phyloP scores from a whole-genome alignment of 2,797 vertebrate genomes.

The Pogonophryne albipinna region DNA sequence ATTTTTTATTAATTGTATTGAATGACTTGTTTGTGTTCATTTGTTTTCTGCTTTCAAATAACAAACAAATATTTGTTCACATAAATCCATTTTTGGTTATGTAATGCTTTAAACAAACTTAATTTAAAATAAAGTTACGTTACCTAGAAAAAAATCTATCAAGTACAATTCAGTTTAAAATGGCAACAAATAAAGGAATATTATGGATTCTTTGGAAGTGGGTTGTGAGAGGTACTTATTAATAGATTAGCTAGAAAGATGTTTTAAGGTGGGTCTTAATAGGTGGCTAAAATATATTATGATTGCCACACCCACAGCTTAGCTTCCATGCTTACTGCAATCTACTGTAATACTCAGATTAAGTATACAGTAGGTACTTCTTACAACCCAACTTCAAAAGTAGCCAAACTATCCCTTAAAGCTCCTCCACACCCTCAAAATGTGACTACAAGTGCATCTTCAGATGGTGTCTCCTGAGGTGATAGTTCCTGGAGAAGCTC shows the following conservation, averaged over 20 bases:
- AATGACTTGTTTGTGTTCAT: not conserved
- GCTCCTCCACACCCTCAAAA: not conserved
- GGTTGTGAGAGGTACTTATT: too few species aligned
- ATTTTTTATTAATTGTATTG: not conserved
- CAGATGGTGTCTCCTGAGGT: constrained; percentile 86
- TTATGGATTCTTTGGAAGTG: too few species aligned
- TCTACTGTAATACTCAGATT: too few species aligned
- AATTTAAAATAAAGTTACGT: constrained; percentile 13
- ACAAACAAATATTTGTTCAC: not conserved
- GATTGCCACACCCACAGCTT: too few species aligned
- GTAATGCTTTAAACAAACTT: constrained; percentile 6
- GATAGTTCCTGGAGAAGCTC: constrained; percentile 87
- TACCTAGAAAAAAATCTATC: not conserved
- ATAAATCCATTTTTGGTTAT: not conserved
- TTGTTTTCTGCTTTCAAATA: not conserved
- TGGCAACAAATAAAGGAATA: not conserved
- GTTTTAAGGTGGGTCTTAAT: too few species aligned
- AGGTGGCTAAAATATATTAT: too few species aligned
- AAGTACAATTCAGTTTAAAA: constrained; percentile 27
- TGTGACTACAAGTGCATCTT: constrained; percentile 83
- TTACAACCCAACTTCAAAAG: too few species aligned
- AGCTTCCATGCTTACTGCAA: too few species aligned
- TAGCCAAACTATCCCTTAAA: not conserved
- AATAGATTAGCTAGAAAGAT: too few species aligned
- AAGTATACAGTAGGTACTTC: too few species aligned